Base-by-base conservation (phyloP, 2,888 invertebrate genomes). In the Brachyopa scutellaris region DNA sequence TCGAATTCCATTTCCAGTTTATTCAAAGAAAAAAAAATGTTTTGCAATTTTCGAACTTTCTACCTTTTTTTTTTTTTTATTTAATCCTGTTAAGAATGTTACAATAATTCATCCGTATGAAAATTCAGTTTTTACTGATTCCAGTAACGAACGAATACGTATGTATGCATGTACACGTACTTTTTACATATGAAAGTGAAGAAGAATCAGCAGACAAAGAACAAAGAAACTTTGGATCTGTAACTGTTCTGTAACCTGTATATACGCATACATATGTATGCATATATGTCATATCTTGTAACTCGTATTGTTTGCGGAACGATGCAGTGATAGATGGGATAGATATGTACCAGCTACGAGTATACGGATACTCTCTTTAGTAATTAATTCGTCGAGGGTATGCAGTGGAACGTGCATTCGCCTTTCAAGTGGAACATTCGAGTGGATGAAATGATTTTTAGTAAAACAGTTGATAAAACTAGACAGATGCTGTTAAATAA, bases 401-500 rank as follows among this genome's bases (percentile, higher is more conserved):
- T 29, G 13, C 15, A 26, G 26, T 49, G 26, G 49, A 49, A 9
- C 49, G 26, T 49, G 26, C 5, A 11, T 45, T 7, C 4, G 6
- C 23, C 11, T 2, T 45, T 21, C 9, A 21, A 15, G 26, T 26
- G 26, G 23, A n/a, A 19, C 19, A 40, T 40, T 40, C 19, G 38
- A 38, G 6, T 38, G 15, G 38, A 9, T 13, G 13, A 11, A 8
- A 49, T 49, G 26, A 15, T 42, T 59, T 59, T 59, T 42, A 42
- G 40, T 59, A 29, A 59, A 59, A 59, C 19, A 59, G 15, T 59
- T 29, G 57, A 57, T 57, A 33, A 15, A 17, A 11, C 17, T n/a
- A n/a, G n/a, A n/a, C n/a, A n/a, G n/a, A 7, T 26, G 38, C 5
- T 57, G 55, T 15, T 38, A 26, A 57, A 23, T 38, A 21, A 57